Evolutionary conservation across 2,797 vertebrate genomes (phyloP), one percentile per base, ranked within the genome.

Genomic region (Gobio occitaniae): DNA sequence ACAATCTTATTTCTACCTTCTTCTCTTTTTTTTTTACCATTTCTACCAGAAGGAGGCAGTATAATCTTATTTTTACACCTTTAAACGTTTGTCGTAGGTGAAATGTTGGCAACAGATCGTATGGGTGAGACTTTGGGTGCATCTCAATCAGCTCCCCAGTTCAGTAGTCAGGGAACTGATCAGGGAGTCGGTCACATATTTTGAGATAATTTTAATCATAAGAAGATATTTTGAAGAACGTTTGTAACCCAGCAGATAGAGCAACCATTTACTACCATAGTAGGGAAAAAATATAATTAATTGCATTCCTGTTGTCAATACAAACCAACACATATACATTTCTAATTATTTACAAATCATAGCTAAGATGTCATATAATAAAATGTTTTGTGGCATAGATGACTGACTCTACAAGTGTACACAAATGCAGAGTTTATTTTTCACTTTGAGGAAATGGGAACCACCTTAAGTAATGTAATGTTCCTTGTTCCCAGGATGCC

Each of bases 401-500:
- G 16, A 52, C 66, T 61, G 47, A 70, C 44, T 47, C 1, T 29
- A 59, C n/a, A 38, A 29, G 63, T 77, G 72, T 1, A 61, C 74
- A 52, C 19, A 59, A 80, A 7, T 4, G n/a, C 47, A 78, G 3
- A 2, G 19, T 41, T 66, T 4, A 25, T 50, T 76, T 59, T 66
- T 13, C 25, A 44, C 89, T 71, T 83, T 82, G n/a, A 93, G 93
- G 93, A 94, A 94, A 92, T 88, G 79, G 50, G 88, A 92, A 88
- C 76, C 83, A 63, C 83, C 80, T 87, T 9, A 5, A 79, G 69
- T n/a, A 50, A 69, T 69, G 72, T 56, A 56, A 70, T 52, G 59
- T 70, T 85, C 83, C 87, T 84, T 63, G 75, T 90, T 90, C 90
- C 91, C 93, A 93, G 89, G 90, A 92, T 90, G 88, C 84, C 81